Percentiles rank a stretch among this genome's conserved stretches.
Conservation (phyloP, 2,797 vertebrate species). For the Bryconaethiops microstoma region DNA sequence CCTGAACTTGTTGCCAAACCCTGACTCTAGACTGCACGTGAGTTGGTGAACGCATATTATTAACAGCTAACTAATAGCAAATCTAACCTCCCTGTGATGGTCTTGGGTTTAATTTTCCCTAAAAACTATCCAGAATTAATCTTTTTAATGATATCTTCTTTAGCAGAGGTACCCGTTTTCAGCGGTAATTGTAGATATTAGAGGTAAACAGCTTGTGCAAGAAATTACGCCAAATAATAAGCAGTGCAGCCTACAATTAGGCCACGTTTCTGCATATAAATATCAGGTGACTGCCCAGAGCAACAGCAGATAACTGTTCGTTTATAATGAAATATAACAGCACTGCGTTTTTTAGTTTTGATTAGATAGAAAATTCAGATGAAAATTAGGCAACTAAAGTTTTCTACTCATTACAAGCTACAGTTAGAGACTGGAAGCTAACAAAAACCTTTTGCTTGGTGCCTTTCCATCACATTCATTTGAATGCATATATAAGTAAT, state of each 20-base stretch:
- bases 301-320: not conserved
- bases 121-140: not conserved
- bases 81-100: not conserved
- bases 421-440: too few species aligned
- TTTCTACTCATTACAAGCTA: too few species aligned
- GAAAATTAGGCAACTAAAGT: not conserved
- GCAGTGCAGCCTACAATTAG: not conserved
- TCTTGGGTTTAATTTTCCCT: not conserved
- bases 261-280: not conserved
- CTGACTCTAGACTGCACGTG: not conserved
- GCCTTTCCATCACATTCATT: too few species aligned
- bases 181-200: conserved; percentile 9
- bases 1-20: not conserved
- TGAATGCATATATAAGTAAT: too few species aligned
- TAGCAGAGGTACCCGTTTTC: conserved; percentile 5
- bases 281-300: not conserved
- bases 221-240: not conserved
- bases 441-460: too few species aligned
- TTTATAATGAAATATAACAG: not conserved
- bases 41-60: not conserved
- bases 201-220: not conserved
- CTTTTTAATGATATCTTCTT: conserved; percentile 5
- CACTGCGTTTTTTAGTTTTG: not conserved
- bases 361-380: not conserved
- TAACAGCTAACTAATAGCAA: not conserved